phyloP scores from a whole-genome alignment of 2,797 vertebrate genomes.

The Mormyrops attenuatus region DNA sequence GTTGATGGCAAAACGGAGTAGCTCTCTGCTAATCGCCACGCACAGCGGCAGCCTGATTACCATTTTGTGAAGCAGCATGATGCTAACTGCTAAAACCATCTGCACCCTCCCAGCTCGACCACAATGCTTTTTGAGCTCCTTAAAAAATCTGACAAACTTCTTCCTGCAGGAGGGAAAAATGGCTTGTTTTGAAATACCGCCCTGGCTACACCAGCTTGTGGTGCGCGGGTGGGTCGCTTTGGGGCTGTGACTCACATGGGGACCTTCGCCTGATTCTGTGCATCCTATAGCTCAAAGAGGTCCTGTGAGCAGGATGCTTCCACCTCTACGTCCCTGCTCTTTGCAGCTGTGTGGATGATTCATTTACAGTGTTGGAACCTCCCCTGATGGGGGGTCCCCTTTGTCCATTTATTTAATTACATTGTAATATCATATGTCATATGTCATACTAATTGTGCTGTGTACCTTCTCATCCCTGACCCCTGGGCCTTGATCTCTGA shows the following conservation, averaged over 20 bases:
- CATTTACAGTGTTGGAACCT: slow-evolving; percentile 22
- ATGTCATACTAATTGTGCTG: neutral
- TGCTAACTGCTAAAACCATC: neutral
- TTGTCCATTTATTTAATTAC: neutral
- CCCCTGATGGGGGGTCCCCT: neutral
- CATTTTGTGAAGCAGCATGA: neutral
- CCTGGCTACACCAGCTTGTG: neutral
- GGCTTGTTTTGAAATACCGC: neutral
- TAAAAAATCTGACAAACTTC: neutral
- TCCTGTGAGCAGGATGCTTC: neutral
- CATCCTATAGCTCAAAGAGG: neutral
- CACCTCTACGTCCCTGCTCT: neutral
- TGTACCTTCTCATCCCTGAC: neutral
- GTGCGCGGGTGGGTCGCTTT: neutral
- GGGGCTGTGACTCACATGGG: neutral
- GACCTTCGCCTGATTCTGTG: neutral
- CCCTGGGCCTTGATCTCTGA: neutral
- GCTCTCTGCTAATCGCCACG: neutral
- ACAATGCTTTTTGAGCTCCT: neutral
- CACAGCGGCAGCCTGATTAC: neutral
- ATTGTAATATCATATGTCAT: neutral
- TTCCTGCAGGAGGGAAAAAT: neutral
- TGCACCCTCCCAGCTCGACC: neutral
- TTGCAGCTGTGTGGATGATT: slow-evolving; percentile 11
- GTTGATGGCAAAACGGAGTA: neutral